These are phyloP conservation scores for Toxotes chatareus DNA, from an alignment of 2,113 vertebrate species.

Conservation along the genomic window DNA sequence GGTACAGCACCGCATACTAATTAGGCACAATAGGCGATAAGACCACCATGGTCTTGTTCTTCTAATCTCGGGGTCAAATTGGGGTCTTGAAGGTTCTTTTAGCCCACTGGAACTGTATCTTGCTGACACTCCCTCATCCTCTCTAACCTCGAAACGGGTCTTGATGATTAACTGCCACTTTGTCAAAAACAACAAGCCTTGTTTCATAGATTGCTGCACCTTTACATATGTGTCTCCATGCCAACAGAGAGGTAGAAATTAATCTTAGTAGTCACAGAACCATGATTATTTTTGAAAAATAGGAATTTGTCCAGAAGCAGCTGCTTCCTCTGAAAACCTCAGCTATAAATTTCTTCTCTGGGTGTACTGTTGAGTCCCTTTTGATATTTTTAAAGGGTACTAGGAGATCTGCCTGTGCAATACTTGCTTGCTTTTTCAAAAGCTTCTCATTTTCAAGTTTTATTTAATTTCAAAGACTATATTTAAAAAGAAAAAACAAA, in stretches of 20 bases:
- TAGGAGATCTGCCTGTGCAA: slow-evolving; percentile 91
- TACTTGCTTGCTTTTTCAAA: slow-evolving; percentile 87
- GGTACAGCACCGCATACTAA: slow-evolving; percentile 37
- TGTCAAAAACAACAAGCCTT: slow-evolving; percentile 34
- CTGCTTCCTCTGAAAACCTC: slow-evolving; percentile 64
- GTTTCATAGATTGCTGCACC: slow-evolving; percentile 10
- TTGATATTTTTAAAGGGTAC: slow-evolving; percentile 82
- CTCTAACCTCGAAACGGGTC: slow-evolving; percentile 27
- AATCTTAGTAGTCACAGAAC: neutral
- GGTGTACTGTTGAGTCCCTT: slow-evolving; percentile 79
- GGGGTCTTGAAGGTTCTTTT: slow-evolving; percentile 22
- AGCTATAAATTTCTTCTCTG: slow-evolving; percentile 39
- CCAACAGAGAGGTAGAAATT: slow-evolving; percentile 14
- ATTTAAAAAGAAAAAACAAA: slow-evolving; percentile 34
- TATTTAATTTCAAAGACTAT: slow-evolving; percentile 74
- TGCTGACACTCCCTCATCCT: slow-evolving; percentile 42
- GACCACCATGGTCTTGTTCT: slow-evolving; percentile 5
- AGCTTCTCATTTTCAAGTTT: slow-evolving; percentile 81
- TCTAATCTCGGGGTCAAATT: slow-evolving; percentile 2
- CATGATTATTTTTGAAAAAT: neutral
- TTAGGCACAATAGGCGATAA: slow-evolving; percentile 4
- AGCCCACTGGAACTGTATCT: slow-evolving; percentile 33
- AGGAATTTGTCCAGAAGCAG: slow-evolving; percentile 28
- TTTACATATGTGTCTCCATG: slow-evolving; percentile 17
- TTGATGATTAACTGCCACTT: slow-evolving; percentile 38